Evolutionary conservation across 1,140 invertebrate genomes (phyloP), one percentile per base, ranked within the genome.

Genomic region (Coenobita brevimanus): DNA sequence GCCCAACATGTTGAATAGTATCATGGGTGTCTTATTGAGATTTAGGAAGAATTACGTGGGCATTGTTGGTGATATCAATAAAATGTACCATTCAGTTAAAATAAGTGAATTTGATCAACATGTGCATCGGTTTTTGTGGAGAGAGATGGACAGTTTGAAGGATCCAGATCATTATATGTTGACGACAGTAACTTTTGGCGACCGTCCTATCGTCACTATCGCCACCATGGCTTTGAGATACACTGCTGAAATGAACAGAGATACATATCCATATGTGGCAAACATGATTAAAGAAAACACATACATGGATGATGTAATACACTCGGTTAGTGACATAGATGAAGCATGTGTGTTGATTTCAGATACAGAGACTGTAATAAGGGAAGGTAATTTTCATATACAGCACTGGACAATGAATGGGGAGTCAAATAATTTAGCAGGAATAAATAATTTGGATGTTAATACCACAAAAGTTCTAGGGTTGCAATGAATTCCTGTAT

Each of bases 381-480:
- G 13, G 10, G 4, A 50, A 67, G 64, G 82, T 30, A 71, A 43
- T 3, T 84, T 76, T 36, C 43, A n/a, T n/a, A n/a, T n/a, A n/a
- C n/a, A n/a, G n/a, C n/a, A n/a, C n/a, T n/a, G n/a, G n/a, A n/a
- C n/a, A 15, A 41, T 41, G 6, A 62, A 15, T 57, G 38, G 38
- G 1, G 6, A 54, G 36, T 13, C n/a, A 76, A n/a, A 84, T 1
- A 27, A 36, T 6, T 13, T 3, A n/a, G n/a, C n/a, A 71, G 38
- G 17, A 38, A 57, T 13, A 21, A 21, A 67, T 30, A 67, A 73
- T 2, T 10, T 38, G 21, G 46, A 15, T 36, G 27, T 38, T 50
- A 36, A 64, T 2, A 50, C 3, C 0, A 50, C 33, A 36, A 84
- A 84, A 43, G 60, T 84, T 24, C 67, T 84, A 1, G 62, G 82